Evolutionary conservation across 2,888 invertebrate genomes (phyloP).

Genomic region (Cephus spinipes): DNA sequence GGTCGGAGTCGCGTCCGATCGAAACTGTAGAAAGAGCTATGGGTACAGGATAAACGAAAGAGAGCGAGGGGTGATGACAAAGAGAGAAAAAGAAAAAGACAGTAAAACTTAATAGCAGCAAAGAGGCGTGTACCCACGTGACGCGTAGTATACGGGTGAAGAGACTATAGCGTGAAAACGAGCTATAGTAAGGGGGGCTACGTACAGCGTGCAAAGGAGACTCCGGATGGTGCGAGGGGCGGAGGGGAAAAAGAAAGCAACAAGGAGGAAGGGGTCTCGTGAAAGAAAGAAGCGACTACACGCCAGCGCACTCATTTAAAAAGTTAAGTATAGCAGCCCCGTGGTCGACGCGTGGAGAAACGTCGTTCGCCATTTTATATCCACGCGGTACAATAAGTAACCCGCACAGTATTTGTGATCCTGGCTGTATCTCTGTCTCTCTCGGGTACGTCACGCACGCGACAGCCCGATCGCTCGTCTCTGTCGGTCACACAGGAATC

Average conservation of each 20-base stretch:
- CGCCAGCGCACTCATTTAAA: conserved; percentile 47
- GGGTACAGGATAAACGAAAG: no score
- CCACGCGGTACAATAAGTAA: not conserved
- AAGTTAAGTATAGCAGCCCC: conserved; percentile 24
- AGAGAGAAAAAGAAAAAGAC: no score
- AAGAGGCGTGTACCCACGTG: no score
- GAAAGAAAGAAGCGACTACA: conserved; percentile 9
- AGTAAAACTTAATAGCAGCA: no score
- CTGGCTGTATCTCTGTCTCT: not conserved
- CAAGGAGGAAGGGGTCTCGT: not conserved
- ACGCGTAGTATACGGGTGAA: no score
- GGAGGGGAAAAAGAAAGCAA: no score
- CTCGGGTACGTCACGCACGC: not conserved
- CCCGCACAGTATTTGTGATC: not conserved
- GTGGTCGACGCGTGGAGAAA: not conserved
- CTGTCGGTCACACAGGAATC: conserved; percentile 13
- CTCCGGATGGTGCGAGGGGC: no score
- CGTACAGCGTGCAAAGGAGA: no score
- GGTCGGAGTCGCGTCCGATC: not conserved
- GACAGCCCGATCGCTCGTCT: conserved; percentile 9
- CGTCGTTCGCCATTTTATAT: no score
- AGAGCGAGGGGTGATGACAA: no score
- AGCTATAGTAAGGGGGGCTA: no score
- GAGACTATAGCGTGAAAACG: no score
- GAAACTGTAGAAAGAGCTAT: not conserved